Conservation (phyloP, 1,140 invertebrate genomes). For the Agraylea sexmaculata region DNA sequence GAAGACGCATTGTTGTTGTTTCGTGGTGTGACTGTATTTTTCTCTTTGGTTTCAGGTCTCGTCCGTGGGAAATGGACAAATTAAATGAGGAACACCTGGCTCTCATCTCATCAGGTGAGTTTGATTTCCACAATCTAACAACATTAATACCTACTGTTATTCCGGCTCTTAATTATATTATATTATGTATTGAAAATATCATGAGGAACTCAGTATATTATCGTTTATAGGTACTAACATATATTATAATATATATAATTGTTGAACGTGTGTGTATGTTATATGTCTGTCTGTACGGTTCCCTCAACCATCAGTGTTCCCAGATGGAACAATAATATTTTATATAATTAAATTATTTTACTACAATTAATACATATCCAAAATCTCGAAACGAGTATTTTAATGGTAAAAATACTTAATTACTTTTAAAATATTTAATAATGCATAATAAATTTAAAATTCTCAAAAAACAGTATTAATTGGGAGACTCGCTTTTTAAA, state of each 20-base stretch:
- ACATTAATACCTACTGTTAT: not conserved
- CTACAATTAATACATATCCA: no score
- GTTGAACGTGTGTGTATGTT: not conserved
- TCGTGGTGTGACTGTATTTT: no score
- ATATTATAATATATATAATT: not conserved
- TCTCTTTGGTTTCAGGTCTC: constrained; percentile 15
- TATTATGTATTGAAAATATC: not conserved
- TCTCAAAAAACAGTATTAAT: no score
- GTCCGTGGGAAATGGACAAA: constrained; percentile 19
- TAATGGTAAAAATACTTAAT: no score
- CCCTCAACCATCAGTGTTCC: no score
- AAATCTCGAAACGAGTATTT: no score
- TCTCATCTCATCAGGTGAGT: constrained; percentile 19
- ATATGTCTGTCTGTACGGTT: not conserved
- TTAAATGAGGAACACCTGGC: constrained; percentile 14
- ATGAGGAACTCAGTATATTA: not conserved
- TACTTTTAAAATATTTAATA: no score
- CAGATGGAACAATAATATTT: no score
- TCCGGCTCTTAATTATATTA: not conserved
- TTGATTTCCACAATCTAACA: not conserved
- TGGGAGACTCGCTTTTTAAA: no score
- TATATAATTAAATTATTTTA: no score
- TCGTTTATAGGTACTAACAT: not conserved
- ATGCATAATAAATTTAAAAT: no score
- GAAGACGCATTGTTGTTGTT: no score